These are phyloP conservation scores for Cairina moschata DNA, from an alignment of 2,113 vertebrate genomes.

Conservation along the genomic window DNA sequence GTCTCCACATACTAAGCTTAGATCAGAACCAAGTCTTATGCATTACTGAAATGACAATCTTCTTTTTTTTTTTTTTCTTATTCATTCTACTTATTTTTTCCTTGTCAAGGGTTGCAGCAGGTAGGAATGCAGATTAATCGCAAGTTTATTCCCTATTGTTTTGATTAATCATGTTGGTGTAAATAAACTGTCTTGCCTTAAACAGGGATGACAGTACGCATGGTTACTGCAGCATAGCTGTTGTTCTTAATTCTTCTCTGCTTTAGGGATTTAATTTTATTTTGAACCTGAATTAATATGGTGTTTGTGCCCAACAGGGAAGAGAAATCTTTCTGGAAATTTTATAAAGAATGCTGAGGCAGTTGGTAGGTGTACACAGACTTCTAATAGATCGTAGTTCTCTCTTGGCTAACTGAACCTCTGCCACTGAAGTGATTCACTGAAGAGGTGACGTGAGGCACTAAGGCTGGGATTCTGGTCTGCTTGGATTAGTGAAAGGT, in stretches of 20 bases:
- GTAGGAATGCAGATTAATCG: background rate
- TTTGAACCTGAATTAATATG: background rate
- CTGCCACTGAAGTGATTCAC: no score
- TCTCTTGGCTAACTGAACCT: background rate
- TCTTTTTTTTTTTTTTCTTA: background rate
- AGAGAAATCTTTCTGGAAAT: background rate
- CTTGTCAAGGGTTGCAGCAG: background rate
- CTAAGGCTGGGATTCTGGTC: background rate
- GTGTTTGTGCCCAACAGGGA: background rate
- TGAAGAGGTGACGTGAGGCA: background rate
- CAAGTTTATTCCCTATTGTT: no score
- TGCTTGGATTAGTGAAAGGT: background rate
- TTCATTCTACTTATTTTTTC: background rate
- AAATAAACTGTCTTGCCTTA: background rate
- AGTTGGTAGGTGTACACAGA: background rate
- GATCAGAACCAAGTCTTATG: fast-evolving
- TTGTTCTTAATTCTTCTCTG: background rate
- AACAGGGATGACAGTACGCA: fast-evolving
- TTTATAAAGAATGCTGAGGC: background rate
- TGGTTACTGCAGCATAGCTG: background rate
- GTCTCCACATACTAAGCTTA: background rate
- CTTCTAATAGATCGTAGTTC: background rate
- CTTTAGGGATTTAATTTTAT: no score
- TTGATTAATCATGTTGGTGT: background rate
- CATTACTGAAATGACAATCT: background rate